Conservation (phyloP, 1,140 invertebrate genomes). For the Drosophila ohnishii region DNA sequence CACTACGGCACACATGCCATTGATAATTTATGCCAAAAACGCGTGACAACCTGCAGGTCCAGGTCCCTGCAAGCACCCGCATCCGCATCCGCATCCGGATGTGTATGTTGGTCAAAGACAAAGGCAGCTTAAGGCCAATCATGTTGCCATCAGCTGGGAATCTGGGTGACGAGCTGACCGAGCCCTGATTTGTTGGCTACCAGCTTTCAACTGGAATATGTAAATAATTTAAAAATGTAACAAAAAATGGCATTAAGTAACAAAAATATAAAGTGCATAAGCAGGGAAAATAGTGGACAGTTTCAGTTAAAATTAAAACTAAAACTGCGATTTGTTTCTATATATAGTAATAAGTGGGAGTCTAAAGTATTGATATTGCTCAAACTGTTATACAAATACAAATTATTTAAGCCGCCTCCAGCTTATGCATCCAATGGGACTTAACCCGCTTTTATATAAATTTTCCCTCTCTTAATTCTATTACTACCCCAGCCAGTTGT, state of each 20-base stretch:
- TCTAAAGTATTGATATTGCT: background rate
- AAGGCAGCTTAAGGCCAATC: constrained; percentile 37
- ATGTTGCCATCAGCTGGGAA: constrained; percentile 32
- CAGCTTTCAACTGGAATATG: constrained; percentile 25
- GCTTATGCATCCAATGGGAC: background rate
- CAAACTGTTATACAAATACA: background rate
- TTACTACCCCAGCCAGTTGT: constrained; percentile 4
- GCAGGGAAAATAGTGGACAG: fast-evolving
- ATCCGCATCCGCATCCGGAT: background rate
- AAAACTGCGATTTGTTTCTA: background rate
- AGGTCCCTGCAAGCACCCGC: constrained; percentile 1
- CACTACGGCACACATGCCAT: constrained; percentile 53
- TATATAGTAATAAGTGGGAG: background rate
- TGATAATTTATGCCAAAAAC: constrained; percentile 75
- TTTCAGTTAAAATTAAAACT: background rate
- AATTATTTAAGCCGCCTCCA: background rate
- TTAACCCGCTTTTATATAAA: constrained; percentile 15
- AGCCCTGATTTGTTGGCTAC: constrained; percentile 35
- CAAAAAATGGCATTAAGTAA: background rate
- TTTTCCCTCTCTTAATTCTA: constrained; percentile 13
- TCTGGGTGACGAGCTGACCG: constrained; percentile 16
- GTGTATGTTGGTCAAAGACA: constrained; percentile 46
- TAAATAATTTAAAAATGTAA: constrained; percentile 23
- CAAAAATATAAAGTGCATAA: background rate
- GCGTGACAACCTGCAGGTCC: constrained; percentile 50